A percentile compares a stretch with the other conserved stretches of the same genome.
phyloP scores from a whole-genome alignment of 2,888 invertebrate genomes.

The Anthrax anthrax region DNA sequence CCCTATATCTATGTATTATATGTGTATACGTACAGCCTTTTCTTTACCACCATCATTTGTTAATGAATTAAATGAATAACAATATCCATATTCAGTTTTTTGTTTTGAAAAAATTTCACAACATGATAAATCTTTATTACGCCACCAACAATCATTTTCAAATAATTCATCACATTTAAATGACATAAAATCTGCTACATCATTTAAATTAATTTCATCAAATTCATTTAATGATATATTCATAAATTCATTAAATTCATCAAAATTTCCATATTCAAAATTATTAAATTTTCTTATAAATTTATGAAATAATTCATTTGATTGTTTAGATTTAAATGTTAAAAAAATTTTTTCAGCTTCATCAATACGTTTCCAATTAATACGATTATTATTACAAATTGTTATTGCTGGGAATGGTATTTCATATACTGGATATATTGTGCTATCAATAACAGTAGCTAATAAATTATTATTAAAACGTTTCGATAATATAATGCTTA shows the following conservation, averaged over 20 bases:
- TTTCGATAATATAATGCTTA: conserved; percentile 24
- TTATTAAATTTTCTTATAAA: conserved; percentile 22
- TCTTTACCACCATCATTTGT: conserved; percentile 18
- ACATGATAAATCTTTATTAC: conserved; percentile 28
- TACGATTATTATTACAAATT: conserved; percentile 26
- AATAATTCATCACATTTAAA: conserved; percentile 29
- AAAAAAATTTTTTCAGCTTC: conserved; percentile 21
- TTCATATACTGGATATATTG: conserved; percentile 27
- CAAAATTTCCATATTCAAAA: conserved; percentile 25
- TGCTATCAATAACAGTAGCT: conserved; percentile 29
- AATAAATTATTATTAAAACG: conserved; percentile 25
- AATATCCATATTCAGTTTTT: conserved; percentile 34
- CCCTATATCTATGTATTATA: no score
- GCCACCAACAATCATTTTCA: conserved; percentile 30
- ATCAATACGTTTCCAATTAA: conserved; percentile 26
- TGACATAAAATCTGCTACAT: conserved; percentile 17
- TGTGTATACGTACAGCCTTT: conserved; percentile 14
- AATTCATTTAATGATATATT: conserved; percentile 15
- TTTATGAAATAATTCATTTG: conserved; percentile 16
- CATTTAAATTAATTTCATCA: conserved; percentile 20
- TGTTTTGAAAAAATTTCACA: conserved; percentile 34
- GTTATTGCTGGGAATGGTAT: conserved; percentile 28
- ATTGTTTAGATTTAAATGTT: conserved; percentile 13
- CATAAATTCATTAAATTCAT: conserved; percentile 18
- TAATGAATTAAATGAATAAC: conserved; percentile 36